Percentiles rank a stretch among this genome's conserved stretches.
phyloP scores from a whole-genome alignment of 2,113 vertebrate genomes.

The Hassar affinis region DNA sequence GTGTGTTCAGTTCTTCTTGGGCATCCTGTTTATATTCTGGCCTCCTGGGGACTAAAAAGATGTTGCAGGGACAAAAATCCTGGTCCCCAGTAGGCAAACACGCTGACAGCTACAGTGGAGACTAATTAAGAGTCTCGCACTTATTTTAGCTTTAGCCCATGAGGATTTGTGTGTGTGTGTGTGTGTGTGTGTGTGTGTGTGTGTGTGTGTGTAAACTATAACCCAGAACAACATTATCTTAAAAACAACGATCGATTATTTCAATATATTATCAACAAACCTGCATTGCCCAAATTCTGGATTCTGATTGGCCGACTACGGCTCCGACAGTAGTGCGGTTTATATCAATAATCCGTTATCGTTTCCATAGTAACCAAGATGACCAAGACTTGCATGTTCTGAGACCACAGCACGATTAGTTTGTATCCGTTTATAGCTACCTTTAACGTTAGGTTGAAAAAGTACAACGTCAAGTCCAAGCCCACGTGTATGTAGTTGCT shows the following conservation, averaged over 20 bases:
- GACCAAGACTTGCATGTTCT: too few relatives aligned
- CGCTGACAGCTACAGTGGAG: neutral
- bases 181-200: neutral
- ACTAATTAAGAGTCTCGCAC: constrained; percentile 22
- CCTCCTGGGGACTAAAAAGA: constrained; percentile 18
- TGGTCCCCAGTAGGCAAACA: neutral
- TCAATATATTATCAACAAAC: neutral
- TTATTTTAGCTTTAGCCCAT: constrained; percentile 12
- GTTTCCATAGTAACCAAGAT: neutral
- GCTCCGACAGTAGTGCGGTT: neutral
- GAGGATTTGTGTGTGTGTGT: neutral
- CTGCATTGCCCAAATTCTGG: neutral
- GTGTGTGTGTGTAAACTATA: neutral
- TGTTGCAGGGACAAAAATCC: neutral
- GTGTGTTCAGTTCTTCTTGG: neutral
- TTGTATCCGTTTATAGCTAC: too few relatives aligned
- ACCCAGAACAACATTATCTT: neutral
- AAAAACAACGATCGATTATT: neutral
- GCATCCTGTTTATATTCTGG: neutral
- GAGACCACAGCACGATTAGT: too few relatives aligned
- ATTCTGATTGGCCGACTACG: neutral
- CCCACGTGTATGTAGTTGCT: neutral
- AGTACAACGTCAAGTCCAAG: too few relatives aligned
- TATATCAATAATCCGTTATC: neutral
- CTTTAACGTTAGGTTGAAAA: too few relatives aligned